These are phyloP conservation scores for Cephalotes varians DNA, from an alignment of 2,888 invertebrate species.

Conservation along the genomic window DNA sequence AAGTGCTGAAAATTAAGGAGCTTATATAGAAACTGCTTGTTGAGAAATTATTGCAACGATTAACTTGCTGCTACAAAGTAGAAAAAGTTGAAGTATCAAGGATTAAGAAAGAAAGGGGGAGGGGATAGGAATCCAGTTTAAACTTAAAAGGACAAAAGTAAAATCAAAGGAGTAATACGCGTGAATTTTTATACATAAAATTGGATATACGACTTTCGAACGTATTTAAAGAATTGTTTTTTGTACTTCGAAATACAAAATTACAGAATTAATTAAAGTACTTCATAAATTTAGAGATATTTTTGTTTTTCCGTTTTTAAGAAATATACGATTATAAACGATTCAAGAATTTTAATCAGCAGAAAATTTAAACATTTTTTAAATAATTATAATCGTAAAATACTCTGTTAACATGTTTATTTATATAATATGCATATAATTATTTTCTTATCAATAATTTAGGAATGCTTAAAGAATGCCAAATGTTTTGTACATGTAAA, in stretches of 20 bases:
- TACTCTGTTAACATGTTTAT: neutral
- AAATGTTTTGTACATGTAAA: neutral
- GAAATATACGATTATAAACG: neutral
- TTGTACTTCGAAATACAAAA: neutral
- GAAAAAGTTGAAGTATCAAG: neutral
- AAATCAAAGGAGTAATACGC: neutral
- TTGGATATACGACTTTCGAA: neutral
- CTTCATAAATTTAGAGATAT: neutral
- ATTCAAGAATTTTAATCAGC: neutral
- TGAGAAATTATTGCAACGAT: constrained; percentile 13
- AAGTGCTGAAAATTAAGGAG: neutral
- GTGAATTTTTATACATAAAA: neutral
- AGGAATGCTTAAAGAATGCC: neutral
- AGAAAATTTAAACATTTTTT: neutral
- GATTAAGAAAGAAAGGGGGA: neutral
- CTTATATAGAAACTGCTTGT: constrained; percentile 18
- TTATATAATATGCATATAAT: neutral
- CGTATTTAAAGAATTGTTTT: neutral
- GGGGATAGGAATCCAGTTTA: neutral
- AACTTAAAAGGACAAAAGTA: neutral
- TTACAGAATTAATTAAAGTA: neutral
- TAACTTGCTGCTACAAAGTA: neutral
- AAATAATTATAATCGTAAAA: neutral
- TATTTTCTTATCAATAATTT: neutral
- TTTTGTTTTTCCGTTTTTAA: neutral